Base-by-base conservation (phyloP, 2,888 invertebrate species). In the Ophion ellenae region DNA sequence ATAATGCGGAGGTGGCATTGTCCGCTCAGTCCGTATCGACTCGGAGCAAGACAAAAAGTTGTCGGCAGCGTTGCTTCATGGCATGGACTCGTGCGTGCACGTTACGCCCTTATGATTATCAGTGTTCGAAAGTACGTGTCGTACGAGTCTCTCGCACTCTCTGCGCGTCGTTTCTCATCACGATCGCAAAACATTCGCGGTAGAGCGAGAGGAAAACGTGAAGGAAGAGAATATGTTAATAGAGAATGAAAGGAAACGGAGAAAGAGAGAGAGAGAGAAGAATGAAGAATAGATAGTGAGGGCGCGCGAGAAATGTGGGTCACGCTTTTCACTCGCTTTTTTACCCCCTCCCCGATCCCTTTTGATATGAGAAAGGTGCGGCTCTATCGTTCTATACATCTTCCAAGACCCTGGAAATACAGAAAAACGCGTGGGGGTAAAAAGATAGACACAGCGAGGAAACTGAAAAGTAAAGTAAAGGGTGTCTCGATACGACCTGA, bases 141-240 rank as follows among this genome's bases (percentile, higher is more conserved):
- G 63, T 28, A 24, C 9, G 63, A 63, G 11, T 63, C 24, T 28
- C 7, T 40, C 14, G 83, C 59, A 53, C 83, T 74, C 40, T 78
- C 64, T 61, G 61, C 24, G 71, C 66, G 64, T 82, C 71, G 45
- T 77, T 71, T 73, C 83, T 64, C 57, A 10, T 67, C 61, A 17
- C 79, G 61, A 78, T 73, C 76, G 74, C 64, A 53, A 66, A 47
- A 40, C 28, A 17, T 45, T 67, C 59, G 24, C 61, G 61, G 20
- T 24, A n/a, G 91, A 88, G 89, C 89, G 90, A 91, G 87, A 88
- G 87, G 88, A 24, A 69, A 24, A 69, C 6, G n/a, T 88, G 87
- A 88, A 87, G 83, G 86, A 87, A 86, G 89, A 86, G 47, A 64
- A 20, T 10, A 11, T 47, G 47, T 47, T 47, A 47, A 47, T 47